A percentile compares a stretch with the other conserved stretches of the same genome.
These are phyloP conservation scores for Silurus asotus DNA, from an alignment of 2,113 vertebrate genomes.

Conservation along the genomic window DNA sequence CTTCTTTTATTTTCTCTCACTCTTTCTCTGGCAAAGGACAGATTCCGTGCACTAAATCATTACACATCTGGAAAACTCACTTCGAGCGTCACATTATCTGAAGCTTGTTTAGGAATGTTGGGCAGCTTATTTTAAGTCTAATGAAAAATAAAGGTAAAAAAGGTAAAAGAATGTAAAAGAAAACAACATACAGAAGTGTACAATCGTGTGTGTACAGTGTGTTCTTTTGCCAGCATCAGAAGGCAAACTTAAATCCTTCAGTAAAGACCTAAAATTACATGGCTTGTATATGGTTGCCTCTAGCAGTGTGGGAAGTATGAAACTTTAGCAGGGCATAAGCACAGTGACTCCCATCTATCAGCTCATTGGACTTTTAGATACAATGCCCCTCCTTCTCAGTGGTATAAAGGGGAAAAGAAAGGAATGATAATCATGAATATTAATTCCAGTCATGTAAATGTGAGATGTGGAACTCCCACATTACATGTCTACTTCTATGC, in stretches of 20 bases:
- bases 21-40: conserved; percentile 54
- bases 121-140: background rate
- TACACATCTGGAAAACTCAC: conserved; percentile 74
- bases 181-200: conserved; percentile 12
- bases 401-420: conserved; percentile 9
- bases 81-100: conserved; percentile 49
- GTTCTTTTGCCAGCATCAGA: conserved; percentile 23
- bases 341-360: conserved; percentile 28
- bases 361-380: conserved; percentile 46
- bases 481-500: conserved; percentile 17
- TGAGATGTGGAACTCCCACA: conserved; percentile 55
- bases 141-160: conserved; percentile 1
- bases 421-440: conserved; percentile 43
- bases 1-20: conserved; percentile 25
- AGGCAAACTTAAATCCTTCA: conserved; percentile 24
- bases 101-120: conserved; percentile 23
- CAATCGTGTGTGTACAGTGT: conserved; percentile 21
- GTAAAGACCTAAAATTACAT: conserved; percentile 51
- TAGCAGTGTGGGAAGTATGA: conserved; percentile 45
- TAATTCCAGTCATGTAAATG: conserved; percentile 51
- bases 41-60: conserved; percentile 69
- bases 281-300: conserved; percentile 38
- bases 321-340: conserved; percentile 12
- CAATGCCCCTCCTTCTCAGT: conserved; percentile 19
- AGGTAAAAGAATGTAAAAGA: background rate